A percentile compares a stretch with the other conserved stretches of the same genome.
phyloP scores from a whole-genome alignment of 2,113 vertebrate species.

The Brachyhypopomus gauderio region DNA sequence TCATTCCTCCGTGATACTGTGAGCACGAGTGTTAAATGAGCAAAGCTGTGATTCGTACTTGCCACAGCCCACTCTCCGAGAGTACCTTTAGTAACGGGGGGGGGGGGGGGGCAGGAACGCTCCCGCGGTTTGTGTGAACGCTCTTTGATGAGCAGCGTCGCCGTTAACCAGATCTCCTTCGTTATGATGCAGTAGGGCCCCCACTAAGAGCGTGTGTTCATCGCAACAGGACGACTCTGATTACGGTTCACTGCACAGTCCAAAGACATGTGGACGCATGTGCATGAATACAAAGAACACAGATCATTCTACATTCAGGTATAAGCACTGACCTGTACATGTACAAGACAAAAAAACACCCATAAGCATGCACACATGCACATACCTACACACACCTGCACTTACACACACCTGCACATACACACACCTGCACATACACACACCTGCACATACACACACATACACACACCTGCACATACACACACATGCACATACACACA shows the following conservation, averaged over 20 bases:
- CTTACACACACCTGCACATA: too few species aligned
- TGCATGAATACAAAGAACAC: neutral
- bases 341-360: neutral
- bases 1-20: neutral
- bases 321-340: neutral
- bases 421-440: too few species aligned
- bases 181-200: constrained; percentile 25
- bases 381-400: neutral
- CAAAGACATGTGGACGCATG: neutral
- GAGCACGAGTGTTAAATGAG: constrained; percentile 16
- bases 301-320: neutral
- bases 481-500: too few species aligned
- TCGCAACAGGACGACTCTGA: constrained; percentile 12
- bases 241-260: constrained; percentile 23
- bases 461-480: too few species aligned
- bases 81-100: neutral
- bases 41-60: constrained; percentile 20
- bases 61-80: constrained; percentile 6
- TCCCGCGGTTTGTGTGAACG: constrained; percentile 5
- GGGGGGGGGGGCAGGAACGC: neutral
- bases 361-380: too few species aligned
- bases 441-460: too few species aligned
- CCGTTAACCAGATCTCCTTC: neutral
- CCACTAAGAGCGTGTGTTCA: constrained; percentile 21
- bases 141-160: constrained; percentile 5